Conservation (phyloP, 2,888 invertebrate genomes). For the Scotopteryx bipunctaria region DNA sequence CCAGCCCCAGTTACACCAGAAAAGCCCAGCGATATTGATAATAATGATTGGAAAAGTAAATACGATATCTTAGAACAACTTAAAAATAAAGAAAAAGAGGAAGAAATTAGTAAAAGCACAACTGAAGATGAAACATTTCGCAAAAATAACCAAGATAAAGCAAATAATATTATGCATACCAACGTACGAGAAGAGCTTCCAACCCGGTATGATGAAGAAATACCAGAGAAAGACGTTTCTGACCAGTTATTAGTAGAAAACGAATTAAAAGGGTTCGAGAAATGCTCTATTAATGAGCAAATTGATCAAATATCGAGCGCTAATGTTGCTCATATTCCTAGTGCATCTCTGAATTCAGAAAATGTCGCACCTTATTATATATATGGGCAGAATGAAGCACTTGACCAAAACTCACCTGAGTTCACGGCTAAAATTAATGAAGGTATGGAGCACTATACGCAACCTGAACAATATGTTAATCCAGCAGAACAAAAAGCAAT, state of each 20-base stretch:
- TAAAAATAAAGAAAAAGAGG: constrained; percentile 55
- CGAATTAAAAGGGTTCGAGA: constrained; percentile 20
- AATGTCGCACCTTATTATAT: constrained; percentile 9
- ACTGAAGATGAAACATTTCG: constrained; percentile 14
- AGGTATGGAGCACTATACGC: constrained; percentile 1
- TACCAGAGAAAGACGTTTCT: constrained; percentile 47
- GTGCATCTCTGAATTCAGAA: constrained; percentile 9
- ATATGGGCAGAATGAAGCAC: constrained; percentile 7
- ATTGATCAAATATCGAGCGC: constrained; percentile 15
- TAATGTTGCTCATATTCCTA: constrained; percentile 1
- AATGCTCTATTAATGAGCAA: constrained; percentile 12
- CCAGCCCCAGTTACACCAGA: constrained; percentile 16
- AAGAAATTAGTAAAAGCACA: constrained; percentile 12
- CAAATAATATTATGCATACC: constrained; percentile 7
- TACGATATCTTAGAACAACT: constrained; percentile 70
- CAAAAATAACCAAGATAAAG: constrained; percentile 1
- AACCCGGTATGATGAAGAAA: constrained; percentile 36
- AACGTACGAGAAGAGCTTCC: constrained; percentile 18
- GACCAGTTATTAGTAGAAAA: constrained; percentile 23
- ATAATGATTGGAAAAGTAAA: constrained; percentile 72
- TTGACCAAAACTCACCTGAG: constrained; percentile 8
- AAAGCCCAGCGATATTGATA: constrained; percentile 40
- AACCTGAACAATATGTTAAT: constrained; percentile 12
- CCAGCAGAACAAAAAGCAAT: constrained; percentile 12
- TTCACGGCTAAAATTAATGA: not conserved